Percentiles rank a stretch among this genome's conserved stretches.
Conservation (phyloP, 1,140 invertebrate genomes). For the Polypedilum pembai region DNA sequence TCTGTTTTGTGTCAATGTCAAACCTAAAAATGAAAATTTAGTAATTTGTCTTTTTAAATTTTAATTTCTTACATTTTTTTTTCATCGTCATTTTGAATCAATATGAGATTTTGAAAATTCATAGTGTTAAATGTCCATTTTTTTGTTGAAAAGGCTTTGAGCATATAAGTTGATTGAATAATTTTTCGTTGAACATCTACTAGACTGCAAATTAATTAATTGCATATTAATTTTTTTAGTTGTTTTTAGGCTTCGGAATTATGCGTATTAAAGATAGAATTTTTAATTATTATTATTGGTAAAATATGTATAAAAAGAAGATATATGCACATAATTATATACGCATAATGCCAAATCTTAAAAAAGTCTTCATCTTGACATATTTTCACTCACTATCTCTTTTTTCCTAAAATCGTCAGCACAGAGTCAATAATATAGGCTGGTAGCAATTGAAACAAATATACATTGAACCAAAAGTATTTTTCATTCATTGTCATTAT, state of each 20-base stretch:
- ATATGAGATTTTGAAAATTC: constrained; percentile 56
- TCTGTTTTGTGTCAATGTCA: no score
- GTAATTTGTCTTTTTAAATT: no score
- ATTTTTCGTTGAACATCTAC: constrained; percentile 59
- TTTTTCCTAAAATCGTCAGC: constrained; percentile 70
- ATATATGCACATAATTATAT: no score
- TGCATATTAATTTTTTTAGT: background rate
- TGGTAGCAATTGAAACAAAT: constrained; percentile 78
- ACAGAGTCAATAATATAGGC: constrained; percentile 79
- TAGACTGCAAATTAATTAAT: constrained; percentile 55
- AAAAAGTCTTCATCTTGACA: no score
- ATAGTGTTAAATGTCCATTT: constrained; percentile 77
- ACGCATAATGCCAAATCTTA: no score
- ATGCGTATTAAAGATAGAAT: no score
- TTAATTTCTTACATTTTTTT: constrained; percentile 43
- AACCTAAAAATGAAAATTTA: no score
- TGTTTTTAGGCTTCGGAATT: no score
- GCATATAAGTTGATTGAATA: constrained; percentile 64
- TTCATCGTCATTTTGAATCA: constrained; percentile 56
- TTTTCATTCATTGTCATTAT: constrained; percentile 64
- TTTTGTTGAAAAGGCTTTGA: constrained; percentile 87
- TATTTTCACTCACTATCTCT: constrained; percentile 53
- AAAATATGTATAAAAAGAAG: no score
- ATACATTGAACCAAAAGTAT: constrained; percentile 63
- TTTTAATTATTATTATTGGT: no score